Conservation (phyloP, 2,888 invertebrate species). For the Hypselothyrea guttata region DNA sequence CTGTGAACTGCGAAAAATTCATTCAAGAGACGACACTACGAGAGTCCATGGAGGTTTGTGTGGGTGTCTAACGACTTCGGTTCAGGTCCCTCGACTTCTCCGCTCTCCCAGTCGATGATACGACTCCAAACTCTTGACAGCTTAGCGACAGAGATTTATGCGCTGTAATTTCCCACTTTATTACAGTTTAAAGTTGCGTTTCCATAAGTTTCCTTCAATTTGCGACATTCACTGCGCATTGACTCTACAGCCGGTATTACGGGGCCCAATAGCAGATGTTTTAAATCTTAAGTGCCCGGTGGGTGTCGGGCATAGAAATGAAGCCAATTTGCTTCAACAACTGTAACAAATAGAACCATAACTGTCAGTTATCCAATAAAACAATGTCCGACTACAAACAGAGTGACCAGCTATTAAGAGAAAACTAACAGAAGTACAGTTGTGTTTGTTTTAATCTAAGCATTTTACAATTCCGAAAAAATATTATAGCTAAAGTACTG, state of each 20-base stretch:
- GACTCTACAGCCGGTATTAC: too few relatives aligned
- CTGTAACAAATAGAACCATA: too few relatives aligned
- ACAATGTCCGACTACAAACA: too few relatives aligned
- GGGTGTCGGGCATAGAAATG: conserved; percentile 3
- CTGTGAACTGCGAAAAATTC: conserved; percentile 63
- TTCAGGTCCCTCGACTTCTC: conserved; percentile 36
- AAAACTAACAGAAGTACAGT: not conserved
- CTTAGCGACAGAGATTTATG: conserved; percentile 76
- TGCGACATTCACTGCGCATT: conserved; percentile 46
- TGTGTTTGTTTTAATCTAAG: too few relatives aligned
- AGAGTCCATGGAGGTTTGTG: conserved; percentile 35
- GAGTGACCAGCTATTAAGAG: not conserved
- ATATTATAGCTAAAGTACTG: too few relatives aligned
- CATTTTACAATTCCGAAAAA: too few relatives aligned
- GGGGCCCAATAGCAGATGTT: conserved; percentile 26
- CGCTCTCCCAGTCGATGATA: conserved; percentile 25
- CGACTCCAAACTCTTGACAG: conserved; percentile 59
- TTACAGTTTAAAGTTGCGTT: conserved; percentile 76
- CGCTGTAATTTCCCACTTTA: conserved; percentile 76
- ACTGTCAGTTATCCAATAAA: too few relatives aligned
- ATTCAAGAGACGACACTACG: conserved; percentile 47
- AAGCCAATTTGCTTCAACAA: too few relatives aligned
- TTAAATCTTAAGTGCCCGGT: conserved; percentile 13
- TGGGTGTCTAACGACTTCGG: conserved; percentile 53
- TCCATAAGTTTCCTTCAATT: conserved; percentile 64